A percentile compares a stretch with the other conserved stretches of the same genome.
Evolutionary conservation across 2,113 vertebrate genomes (phyloP).

Genomic region (Machaerirhynchus nigripectus): DNA sequence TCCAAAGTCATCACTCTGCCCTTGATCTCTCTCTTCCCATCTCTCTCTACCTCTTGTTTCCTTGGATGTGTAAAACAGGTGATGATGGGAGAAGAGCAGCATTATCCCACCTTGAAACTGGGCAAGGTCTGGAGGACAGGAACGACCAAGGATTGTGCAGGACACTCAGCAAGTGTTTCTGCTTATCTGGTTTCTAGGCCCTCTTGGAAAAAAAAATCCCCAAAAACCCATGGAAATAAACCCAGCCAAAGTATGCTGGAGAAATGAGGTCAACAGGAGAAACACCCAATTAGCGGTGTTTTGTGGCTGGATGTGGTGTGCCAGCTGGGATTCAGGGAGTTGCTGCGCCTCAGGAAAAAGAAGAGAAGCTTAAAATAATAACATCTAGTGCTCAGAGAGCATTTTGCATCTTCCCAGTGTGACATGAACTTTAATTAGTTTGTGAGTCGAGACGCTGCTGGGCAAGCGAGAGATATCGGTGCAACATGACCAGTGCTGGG

Average conservation of each 20-base stretch:
- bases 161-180: neutral
- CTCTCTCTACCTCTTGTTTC: neutral
- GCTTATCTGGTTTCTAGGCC: neutral
- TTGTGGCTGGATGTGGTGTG: conserved; percentile 55
- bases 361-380: conserved; percentile 52
- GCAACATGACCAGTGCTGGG: neutral
- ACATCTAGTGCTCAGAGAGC: conserved; percentile 13
- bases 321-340: conserved; percentile 49
- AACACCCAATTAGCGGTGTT: conserved; percentile 48
- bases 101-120: neutral
- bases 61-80: neutral
- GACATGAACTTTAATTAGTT: conserved; percentile 50
- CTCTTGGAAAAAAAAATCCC: neutral
- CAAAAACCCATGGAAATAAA: neutral
- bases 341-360: conserved; percentile 43
- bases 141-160: neutral
- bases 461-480: neutral
- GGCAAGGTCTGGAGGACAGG: neutral
- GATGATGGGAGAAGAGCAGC: neutral
- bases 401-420: conserved; percentile 37
- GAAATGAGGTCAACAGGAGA: conserved; percentile 63
- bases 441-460: neutral
- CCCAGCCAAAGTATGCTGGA: neutral
- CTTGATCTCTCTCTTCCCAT: neutral
- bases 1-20: neutral